Evolutionary conservation across 2,888 invertebrate genomes (phyloP).

Genomic region (Polydrusus pterygomalis): DNA sequence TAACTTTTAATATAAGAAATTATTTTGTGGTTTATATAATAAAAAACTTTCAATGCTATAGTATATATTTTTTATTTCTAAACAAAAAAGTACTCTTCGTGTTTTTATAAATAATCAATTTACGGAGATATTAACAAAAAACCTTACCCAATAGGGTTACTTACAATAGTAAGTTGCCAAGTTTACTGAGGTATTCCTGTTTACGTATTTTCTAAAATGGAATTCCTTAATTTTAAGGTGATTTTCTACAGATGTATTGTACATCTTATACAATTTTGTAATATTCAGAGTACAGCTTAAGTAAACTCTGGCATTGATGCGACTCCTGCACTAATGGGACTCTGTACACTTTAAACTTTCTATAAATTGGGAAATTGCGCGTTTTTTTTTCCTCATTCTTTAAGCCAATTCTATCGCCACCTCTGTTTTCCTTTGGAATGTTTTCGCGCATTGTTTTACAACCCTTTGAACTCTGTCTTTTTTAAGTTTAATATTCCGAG

Average conservation of each 20-base stretch:
- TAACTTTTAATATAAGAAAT: too few species aligned
- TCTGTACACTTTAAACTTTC: slow-evolving; percentile 17
- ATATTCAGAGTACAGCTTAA: slow-evolving; percentile 9
- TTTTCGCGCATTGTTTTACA: neutral
- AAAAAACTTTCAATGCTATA: too few species aligned
- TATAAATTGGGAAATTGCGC: slow-evolving; percentile 10
- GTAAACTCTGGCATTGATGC: slow-evolving; percentile 14
- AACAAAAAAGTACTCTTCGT: too few species aligned
- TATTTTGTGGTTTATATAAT: too few species aligned
- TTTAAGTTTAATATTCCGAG: slow-evolving; percentile 11
- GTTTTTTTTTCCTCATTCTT: slow-evolving; percentile 13
- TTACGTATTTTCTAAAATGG: slow-evolving; percentile 1
- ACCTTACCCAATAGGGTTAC: too few species aligned
- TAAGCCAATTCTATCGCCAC: slow-evolving; percentile 1
- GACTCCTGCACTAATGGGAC: slow-evolving; percentile 18
- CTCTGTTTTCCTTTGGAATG: slow-evolving; percentile 14
- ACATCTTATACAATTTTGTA: slow-evolving; percentile 7
- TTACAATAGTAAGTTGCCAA: too few species aligned
- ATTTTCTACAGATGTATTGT: slow-evolving; percentile 7
- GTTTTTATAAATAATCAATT: too few species aligned
- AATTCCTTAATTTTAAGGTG: slow-evolving; percentile 20
- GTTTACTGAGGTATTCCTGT: slow-evolving; percentile 2
- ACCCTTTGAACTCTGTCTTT: slow-evolving; percentile 24
- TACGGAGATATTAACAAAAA: too few species aligned
- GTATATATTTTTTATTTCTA: too few species aligned